Evolutionary conservation across 2,113 vertebrate species (phyloP).

Genomic region (Crotalus viridis): DNA sequence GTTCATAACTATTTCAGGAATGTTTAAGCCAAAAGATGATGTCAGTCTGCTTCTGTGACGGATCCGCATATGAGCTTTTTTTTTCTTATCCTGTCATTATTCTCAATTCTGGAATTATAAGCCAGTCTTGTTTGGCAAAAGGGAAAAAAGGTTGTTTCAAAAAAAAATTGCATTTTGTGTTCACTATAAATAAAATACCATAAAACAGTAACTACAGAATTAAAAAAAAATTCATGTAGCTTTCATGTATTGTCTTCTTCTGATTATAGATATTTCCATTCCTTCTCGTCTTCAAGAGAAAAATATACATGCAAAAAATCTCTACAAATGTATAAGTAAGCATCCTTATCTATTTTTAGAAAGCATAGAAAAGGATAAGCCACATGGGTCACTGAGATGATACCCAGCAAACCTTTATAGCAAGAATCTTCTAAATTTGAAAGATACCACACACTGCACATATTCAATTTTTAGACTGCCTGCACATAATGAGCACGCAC

Average conservation of each 20-base stretch:
- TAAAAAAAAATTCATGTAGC: not conserved
- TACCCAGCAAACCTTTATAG: too few relatives aligned
- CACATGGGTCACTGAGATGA: not conserved
- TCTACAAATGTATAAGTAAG: not conserved
- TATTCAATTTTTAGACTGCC: not conserved
- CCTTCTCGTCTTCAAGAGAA: not conserved
- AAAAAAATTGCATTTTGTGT: not conserved
- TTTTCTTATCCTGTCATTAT: constrained; percentile 24
- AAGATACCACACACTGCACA: not conserved
- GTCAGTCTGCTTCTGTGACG: constrained; percentile 24
- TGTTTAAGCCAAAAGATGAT: constrained; percentile 37
- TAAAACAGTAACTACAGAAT: not conserved
- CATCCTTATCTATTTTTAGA: not conserved
- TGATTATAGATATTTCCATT: not conserved
- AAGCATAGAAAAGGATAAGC: not conserved
- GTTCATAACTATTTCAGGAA: constrained; percentile 37
- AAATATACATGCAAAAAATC: not conserved
- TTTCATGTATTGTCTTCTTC: not conserved
- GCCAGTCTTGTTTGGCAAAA: constrained; percentile 11
- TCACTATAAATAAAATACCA: not conserved
- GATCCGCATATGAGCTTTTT: constrained; percentile 45
- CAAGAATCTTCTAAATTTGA: not conserved
- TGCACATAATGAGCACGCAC: too few relatives aligned
- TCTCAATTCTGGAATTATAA: constrained; percentile 28
- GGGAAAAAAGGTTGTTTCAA: not conserved